Conservation (phyloP, 1,140 invertebrate species). For the Anthonomus grandis region DNA sequence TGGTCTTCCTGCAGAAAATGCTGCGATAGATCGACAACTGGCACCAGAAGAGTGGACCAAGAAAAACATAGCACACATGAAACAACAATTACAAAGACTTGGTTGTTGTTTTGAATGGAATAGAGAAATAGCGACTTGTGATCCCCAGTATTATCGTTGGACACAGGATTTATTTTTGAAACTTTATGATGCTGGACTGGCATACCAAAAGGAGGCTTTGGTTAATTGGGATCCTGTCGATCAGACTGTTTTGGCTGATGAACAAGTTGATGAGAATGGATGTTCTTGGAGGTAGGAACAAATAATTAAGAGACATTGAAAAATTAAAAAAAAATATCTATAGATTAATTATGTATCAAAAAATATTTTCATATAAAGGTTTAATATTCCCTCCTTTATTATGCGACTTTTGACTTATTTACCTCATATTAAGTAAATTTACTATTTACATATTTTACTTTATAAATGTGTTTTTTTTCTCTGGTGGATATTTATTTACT, state of each 20-base stretch:
- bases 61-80: constrained; percentile 89
- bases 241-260: constrained; percentile 94
- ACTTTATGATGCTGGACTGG: constrained; percentile 79
- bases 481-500: too few species aligned
- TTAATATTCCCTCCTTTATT: too few species aligned
- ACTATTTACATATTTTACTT: too few species aligned
- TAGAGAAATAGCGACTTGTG: constrained; percentile 77
- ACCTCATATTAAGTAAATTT: too few species aligned
- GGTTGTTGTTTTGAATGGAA: constrained; percentile 94
- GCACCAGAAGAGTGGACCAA: constrained; percentile 83
- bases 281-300: constrained; percentile 81
- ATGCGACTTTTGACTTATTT: too few species aligned
- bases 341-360: too few species aligned
- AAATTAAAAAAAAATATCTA: too few species aligned
- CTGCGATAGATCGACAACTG: constrained; percentile 82
- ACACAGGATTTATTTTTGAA: constrained; percentile 94
- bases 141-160: constrained; percentile 83
- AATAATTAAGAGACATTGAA: too few species aligned
- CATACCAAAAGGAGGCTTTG: constrained; percentile 83
- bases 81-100: constrained; percentile 75
- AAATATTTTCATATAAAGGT: too few species aligned
- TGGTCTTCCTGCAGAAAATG: constrained; percentile 98
- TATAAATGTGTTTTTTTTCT: too few species aligned
- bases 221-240: constrained; percentile 99
- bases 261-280: constrained; percentile 92